A percentile compares a stretch with the other conserved stretches of the same genome.
phyloP scores from a whole-genome alignment of 2,888 invertebrate genomes.

The Lepidochrysops patricia region DNA sequence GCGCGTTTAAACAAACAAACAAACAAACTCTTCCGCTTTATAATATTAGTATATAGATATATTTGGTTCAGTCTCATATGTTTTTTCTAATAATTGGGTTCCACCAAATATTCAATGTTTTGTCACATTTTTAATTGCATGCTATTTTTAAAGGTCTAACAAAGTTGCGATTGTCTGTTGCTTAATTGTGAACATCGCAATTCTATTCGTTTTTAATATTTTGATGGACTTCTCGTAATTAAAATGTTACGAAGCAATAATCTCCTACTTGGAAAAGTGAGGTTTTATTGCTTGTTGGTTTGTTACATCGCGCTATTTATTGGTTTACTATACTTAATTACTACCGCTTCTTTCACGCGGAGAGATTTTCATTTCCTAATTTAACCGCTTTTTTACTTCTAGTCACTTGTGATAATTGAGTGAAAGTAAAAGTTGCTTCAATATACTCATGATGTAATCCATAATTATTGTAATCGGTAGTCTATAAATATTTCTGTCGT shows the following conservation, averaged over 20 bases:
- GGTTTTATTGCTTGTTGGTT: not conserved
- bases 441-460: not conserved
- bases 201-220: too few species aligned
- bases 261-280: not conserved
- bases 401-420: not conserved
- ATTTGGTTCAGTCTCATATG: not conserved
- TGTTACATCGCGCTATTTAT: not conserved
- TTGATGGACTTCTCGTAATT: too few species aligned
- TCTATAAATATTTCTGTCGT: not conserved
- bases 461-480: not conserved
- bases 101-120: not conserved
- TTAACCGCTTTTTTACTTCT: not conserved
- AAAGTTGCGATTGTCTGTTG: too few species aligned
- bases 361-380: slow-evolving; percentile 7
- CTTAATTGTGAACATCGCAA: too few species aligned
- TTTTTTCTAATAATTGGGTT: not conserved
- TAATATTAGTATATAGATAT: too few species aligned
- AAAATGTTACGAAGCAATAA: not conserved
- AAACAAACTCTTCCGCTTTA: too few species aligned
- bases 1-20: too few species aligned
- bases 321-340: not conserved
- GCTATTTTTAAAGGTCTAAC: not conserved
- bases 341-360: not conserved
- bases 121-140: too few species aligned
- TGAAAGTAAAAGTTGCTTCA: not conserved